These are phyloP conservation scores for Anguilla anguilla DNA, from an alignment of 2,797 vertebrate genomes.

Conservation along the genomic window DNA sequence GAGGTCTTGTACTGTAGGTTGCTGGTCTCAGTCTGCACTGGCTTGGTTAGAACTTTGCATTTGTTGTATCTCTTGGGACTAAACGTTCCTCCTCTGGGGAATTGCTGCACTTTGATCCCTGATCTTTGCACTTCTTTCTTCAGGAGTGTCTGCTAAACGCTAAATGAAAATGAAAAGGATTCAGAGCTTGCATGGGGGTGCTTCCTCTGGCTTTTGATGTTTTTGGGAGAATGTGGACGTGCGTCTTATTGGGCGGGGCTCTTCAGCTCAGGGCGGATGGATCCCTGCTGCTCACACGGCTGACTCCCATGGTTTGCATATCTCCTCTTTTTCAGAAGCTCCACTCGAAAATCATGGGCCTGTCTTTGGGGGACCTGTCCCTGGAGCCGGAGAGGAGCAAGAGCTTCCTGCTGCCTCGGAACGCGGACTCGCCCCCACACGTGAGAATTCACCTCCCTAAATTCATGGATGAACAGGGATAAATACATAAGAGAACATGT, in stretches of 20 bases:
- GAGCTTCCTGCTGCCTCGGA: constrained; percentile 66
- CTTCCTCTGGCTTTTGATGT: neutral
- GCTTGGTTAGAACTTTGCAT: neutral
- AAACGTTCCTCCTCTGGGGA: neutral
- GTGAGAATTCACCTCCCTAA: constrained; percentile 63
- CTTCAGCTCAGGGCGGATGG: neutral
- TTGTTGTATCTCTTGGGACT: neutral
- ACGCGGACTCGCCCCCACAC: constrained; percentile 67
- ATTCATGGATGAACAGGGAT: neutral
- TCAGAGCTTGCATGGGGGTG: neutral
- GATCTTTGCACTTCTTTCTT: neutral
- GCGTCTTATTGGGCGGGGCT: neutral
- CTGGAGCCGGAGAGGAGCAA: constrained; percentile 76
- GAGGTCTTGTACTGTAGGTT: neutral
- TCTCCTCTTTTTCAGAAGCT: constrained; percentile 76
- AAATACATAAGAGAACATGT: neutral
- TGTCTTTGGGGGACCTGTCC: constrained; percentile 81
- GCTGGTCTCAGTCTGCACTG: neutral
- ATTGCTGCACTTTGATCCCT: neutral
- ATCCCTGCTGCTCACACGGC: neutral
- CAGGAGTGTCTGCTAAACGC: neutral
- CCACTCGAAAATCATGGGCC: constrained; percentile 81
- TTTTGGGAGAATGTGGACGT: neutral
- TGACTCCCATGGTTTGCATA: neutral
- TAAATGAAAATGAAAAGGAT: neutral